These are phyloP conservation scores for Sorex maritimensis DNA, from an alignment of 2,797 vertebrate species.

Conservation along the genomic window DNA sequence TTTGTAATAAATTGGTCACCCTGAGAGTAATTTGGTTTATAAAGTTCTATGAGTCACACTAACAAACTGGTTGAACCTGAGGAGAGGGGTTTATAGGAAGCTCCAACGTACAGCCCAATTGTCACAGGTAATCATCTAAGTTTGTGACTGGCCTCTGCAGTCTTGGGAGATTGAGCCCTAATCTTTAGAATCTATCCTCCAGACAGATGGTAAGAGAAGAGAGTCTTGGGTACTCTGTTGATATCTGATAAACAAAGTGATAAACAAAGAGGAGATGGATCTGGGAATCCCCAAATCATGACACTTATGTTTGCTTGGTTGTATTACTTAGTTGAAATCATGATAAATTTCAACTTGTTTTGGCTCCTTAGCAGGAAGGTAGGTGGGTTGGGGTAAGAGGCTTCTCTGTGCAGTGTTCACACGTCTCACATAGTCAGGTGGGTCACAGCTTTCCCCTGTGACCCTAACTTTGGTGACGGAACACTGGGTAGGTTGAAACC, in stretches of 20 bases:
- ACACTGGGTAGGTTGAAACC: background rate
- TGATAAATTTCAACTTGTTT: background rate
- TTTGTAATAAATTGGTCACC: background rate
- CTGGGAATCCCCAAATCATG: background rate
- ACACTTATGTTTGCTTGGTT: background rate
- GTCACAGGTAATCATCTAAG: background rate
- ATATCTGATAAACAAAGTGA: background rate
- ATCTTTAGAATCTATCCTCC: no score
- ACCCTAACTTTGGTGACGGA: background rate
- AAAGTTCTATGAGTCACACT: background rate
- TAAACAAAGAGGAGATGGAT: background rate
- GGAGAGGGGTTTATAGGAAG: background rate
- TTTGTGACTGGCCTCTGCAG: background rate
- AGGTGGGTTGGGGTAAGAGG: fast-evolving
- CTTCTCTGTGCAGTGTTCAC: background rate
- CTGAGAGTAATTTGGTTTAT: background rate
- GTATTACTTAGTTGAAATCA: no score
- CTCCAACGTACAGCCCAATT: background rate
- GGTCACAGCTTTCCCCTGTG: background rate
- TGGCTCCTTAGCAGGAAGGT: background rate
- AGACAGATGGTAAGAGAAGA: no score
- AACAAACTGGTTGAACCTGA: background rate
- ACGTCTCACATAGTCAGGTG: no score
- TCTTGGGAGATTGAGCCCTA: background rate
- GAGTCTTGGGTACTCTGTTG: no score